These are phyloP conservation scores for Brienomyrus brachyistius DNA, from an alignment of 2,113 vertebrate genomes.

Conservation along the genomic window DNA sequence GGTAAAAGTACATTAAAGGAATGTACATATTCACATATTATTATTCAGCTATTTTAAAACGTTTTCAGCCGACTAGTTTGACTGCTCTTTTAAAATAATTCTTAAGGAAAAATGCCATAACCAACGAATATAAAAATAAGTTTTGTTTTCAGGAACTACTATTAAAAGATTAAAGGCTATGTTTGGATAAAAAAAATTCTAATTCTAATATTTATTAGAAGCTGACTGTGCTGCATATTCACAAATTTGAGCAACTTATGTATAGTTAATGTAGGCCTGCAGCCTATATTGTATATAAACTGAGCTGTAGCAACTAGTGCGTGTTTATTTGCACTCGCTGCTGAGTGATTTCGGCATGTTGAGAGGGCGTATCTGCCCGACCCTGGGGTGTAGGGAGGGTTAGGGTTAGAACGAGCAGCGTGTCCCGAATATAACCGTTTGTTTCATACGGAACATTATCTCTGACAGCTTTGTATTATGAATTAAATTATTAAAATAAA, in stretches of 20 bases:
- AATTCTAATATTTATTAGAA: not conserved
- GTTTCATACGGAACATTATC: conserved; percentile 5
- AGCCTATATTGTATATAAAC: conserved; percentile 25
- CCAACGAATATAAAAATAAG: not conserved
- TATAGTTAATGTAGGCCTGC: conserved; percentile 33
- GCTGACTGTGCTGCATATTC: not conserved
- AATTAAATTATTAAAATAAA: not conserved
- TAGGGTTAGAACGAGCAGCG: conserved; percentile 60
- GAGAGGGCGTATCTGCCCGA: conserved; percentile 79
- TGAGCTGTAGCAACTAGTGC: not conserved
- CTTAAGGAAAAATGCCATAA: not conserved
- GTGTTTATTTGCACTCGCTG: conserved; percentile 59
- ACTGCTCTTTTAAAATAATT: not conserved
- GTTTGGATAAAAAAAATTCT: not conserved
- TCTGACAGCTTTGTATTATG: not conserved
- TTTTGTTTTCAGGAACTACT: not conserved
- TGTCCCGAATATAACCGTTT: conserved; percentile 47
- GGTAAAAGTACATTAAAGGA: not conserved
- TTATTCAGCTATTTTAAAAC: not conserved
- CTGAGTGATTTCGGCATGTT: conserved; percentile 76
- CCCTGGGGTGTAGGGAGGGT: conserved; percentile 73
- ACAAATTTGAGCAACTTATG: conserved; percentile 12
- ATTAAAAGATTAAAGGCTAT: not conserved
- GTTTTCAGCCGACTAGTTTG: not conserved
- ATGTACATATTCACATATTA: not conserved